phyloP scores from a whole-genome alignment of 2,797 vertebrate species.

The Psittacula echo region DNA sequence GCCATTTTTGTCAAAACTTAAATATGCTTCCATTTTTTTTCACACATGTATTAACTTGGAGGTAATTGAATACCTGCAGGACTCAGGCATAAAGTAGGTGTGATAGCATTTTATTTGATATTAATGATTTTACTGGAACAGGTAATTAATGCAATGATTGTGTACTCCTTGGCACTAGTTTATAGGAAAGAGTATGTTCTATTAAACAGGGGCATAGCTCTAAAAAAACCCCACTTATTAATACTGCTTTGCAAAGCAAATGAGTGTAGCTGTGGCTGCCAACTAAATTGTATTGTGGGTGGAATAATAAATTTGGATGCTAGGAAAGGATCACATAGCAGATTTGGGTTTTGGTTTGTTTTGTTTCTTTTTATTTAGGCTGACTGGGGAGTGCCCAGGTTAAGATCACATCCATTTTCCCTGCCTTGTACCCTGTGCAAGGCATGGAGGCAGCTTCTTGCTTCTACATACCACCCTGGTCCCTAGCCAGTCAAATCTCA shows the following conservation, averaged over 20 bases:
- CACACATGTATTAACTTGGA: background rate
- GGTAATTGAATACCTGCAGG: background rate
- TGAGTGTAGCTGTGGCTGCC: background rate
- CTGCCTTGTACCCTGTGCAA: background rate
- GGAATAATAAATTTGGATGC: conserved; percentile 13
- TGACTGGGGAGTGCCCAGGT: background rate
- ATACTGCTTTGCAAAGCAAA: conserved; percentile 44
- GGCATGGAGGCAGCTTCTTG: background rate
- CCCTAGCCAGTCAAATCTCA: background rate
- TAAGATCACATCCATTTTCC: background rate
- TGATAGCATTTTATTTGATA: conserved; percentile 35
- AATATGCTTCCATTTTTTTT: background rate
- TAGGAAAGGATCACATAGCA: background rate
- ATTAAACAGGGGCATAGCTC: background rate
- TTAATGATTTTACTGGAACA: conserved; percentile 20
- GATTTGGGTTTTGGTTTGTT: background rate
- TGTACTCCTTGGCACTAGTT: background rate
- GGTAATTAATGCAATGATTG: background rate
- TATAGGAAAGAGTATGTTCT: background rate
- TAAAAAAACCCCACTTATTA: background rate
- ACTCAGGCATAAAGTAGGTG: background rate
- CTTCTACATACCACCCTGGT: background rate
- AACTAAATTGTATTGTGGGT: background rate
- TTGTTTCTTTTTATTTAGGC: background rate
- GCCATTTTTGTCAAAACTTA: background rate